Evolutionary conservation across 2,888 invertebrate species (phyloP).

Genomic region (Ariolimax columbianus): DNA sequence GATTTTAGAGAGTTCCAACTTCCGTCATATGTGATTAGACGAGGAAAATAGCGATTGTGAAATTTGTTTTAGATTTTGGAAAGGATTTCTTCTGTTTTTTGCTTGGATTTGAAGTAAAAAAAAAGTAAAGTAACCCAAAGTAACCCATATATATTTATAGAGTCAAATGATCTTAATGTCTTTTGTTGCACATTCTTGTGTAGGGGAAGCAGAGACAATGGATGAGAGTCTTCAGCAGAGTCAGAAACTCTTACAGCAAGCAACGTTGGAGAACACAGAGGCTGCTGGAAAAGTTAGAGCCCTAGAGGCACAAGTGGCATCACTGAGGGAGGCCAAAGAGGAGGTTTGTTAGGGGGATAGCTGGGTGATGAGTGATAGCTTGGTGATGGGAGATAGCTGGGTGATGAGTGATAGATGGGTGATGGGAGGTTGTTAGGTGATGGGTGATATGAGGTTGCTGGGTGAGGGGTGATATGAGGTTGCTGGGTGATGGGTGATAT

Average conservation of each 20-base stretch:
- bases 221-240: slow-evolving; percentile 58
- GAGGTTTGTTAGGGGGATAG: slow-evolving; percentile 66
- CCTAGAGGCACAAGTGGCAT: slow-evolving; percentile 68
- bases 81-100: too few relatives aligned
- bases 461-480: too few relatives aligned
- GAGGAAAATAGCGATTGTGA: too few relatives aligned
- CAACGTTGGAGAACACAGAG: slow-evolving; percentile 64
- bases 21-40: too few relatives aligned
- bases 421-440: too few relatives aligned
- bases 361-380: background rate
- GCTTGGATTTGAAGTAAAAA: too few relatives aligned
- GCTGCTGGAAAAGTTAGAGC: slow-evolving; percentile 66
- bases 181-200: background rate
- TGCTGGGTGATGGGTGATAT: too few relatives aligned
- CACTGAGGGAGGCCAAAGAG: slow-evolving; percentile 68
- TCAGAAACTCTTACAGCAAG: slow-evolving; percentile 53
- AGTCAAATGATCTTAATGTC: background rate
- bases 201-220: slow-evolving; percentile 70
- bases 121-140: too few relatives aligned
- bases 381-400: background rate
- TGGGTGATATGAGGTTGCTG: too few relatives aligned
- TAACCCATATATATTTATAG: too few relatives aligned
- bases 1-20: too few relatives aligned
- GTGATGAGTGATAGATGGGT: background rate
- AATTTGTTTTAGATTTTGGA: too few relatives aligned